phyloP scores from a whole-genome alignment of 2,888 invertebrate species.

The Cynaeus angustus region DNA sequence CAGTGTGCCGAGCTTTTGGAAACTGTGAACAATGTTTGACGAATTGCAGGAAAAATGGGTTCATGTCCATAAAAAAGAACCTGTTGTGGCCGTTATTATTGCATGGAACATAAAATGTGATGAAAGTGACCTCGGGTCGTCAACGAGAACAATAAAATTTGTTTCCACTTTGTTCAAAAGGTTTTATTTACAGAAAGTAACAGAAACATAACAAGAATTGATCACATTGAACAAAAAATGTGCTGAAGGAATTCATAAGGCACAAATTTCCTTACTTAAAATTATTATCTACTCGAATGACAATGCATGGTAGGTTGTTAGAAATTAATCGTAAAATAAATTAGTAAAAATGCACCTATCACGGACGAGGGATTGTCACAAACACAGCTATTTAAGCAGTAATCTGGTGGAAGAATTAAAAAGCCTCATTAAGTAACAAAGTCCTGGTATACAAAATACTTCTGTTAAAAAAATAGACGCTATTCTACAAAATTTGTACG shows the following conservation, averaged over 20 bases:
- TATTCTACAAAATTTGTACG: conserved; percentile 3
- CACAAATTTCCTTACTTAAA: conserved; percentile 20
- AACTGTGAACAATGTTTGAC: too few species aligned
- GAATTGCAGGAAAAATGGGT: too few species aligned
- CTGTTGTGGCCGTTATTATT: too few species aligned
- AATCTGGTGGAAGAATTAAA: neutral
- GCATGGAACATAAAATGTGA: too few species aligned
- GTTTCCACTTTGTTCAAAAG: neutral
- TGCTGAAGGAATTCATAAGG: conserved; percentile 27
- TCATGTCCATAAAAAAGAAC: too few species aligned
- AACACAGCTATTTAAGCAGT: neutral
- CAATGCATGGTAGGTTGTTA: too few species aligned
- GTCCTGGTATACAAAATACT: conserved; percentile 14
- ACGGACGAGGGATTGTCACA: conserved; percentile 1
- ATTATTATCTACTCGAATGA: neutral
- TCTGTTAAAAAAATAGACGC: conserved; percentile 3
- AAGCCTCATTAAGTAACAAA: neutral
- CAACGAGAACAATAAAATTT: neutral
- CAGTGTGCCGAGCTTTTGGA: too few species aligned
- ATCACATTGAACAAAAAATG: conserved; percentile 14
- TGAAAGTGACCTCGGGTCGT: neutral
- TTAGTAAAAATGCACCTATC: conserved; percentile 3
- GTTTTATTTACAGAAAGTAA: conserved; percentile 1
- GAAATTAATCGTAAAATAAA: conserved; percentile 8
- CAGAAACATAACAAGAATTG: neutral